Evolutionary conservation across 64 coral and sea anemone genomes (phyloP).

Genomic region (Cladopsammia gracilis): DNA sequence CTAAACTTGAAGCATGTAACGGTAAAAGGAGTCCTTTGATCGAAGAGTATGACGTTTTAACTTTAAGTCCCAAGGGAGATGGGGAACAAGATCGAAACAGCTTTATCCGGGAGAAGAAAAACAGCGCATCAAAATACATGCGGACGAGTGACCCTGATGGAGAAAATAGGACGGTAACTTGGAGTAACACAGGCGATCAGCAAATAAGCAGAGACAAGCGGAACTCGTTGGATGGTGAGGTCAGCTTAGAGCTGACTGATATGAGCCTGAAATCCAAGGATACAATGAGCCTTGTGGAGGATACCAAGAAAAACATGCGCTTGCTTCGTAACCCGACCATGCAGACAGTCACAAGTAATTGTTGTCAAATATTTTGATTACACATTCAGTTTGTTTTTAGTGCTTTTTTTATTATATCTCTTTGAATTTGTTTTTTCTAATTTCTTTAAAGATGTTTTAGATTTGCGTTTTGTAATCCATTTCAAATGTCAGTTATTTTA

Average conservation of each 20-base stretch:
- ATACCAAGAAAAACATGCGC: constrained; percentile 1
- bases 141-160: constrained; percentile 22
- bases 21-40: constrained; percentile 28
- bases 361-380: constrained; percentile 95
- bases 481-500: no score
- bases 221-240: constrained; percentile 48
- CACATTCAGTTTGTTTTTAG: neutral
- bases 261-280: constrained; percentile 84
- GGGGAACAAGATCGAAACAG: constrained; percentile 4
- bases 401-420: neutral
- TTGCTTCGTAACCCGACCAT: constrained; percentile 68
- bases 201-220: constrained; percentile 25
- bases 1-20: neutral
- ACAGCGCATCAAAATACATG: constrained; percentile 86
- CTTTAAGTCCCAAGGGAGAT: neutral
- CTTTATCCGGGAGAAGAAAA: constrained; percentile 31
- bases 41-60: constrained; percentile 7
- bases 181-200: constrained; percentile 29
- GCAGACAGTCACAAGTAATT: constrained; percentile 85
- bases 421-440: neutral
- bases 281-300: constrained; percentile 47
- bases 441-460: neutral
- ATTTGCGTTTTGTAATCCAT: no score
- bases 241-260: constrained; percentile 80
- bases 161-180: constrained; percentile 44